Evolutionary conservation across 2,113 vertebrate species (phyloP), one percentile per base, ranked within the genome.

Genomic region (Dipodomys ordii): DNA sequence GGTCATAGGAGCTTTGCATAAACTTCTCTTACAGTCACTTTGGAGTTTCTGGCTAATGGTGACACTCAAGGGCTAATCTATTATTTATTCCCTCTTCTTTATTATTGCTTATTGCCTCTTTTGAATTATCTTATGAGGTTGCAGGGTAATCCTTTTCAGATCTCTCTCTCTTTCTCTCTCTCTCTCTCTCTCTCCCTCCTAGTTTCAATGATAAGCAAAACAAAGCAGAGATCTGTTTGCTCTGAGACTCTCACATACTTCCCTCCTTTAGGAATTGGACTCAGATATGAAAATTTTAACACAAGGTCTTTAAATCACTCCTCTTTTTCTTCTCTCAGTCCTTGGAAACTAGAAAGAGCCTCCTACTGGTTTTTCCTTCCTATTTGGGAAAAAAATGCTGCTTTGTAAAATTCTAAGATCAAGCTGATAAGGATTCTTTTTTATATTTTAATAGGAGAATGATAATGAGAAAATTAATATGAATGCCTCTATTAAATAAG

Each of bases 361-460:
- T 53, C 23, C 19, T 4, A 15, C 0, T 80, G 6, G 12, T 57
- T n/a, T 83, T 88, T 74, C 30, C 4, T 69, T 77, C 27, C 28
- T 90, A 4, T 49, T 81, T 85, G 10, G 53, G 32, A 28, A 89
- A 93, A 46, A 5, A 90, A 53, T 81, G 79, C n/a, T 60, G 53
- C 35, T 74, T 79, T 90, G 20, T 71, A 78, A 90, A 69, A 28
- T 16, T 67, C 19, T 65, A 1, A 44, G 4, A 62, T 25, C 20
- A 78, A 62, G 30, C 18, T 77, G 19, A 62, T 20, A 72, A 78
- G 35, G 6, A n/a, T 46, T 91, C 72, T 2, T 16, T 80, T 64
- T 76, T 30, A 9, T 77, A 91, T 88, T 86, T 88, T 72, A 87
- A 32, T 68, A 30, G 60, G 35, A 65, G 27, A 91, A 81, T 85